Evolutionary conservation across 1,140 invertebrate species (phyloP).

Genomic region (Xylocopa sonorina): DNA sequence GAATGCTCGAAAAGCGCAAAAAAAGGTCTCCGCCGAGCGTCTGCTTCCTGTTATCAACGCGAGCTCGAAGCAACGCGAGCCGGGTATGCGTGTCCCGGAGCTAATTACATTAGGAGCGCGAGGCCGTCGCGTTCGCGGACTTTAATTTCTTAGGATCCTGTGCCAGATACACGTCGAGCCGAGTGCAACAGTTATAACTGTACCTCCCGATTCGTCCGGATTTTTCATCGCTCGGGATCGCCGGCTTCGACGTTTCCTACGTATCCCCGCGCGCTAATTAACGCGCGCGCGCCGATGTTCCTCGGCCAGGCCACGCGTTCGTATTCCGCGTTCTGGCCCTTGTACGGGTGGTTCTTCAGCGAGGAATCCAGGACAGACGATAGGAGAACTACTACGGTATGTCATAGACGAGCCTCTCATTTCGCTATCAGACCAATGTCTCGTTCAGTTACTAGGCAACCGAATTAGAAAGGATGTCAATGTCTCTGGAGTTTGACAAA

Average conservation of each 20-base stretch:
- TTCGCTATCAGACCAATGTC: too few relatives aligned
- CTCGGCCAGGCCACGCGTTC: not conserved
- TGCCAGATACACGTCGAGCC: not conserved
- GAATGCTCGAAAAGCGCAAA: too few relatives aligned
- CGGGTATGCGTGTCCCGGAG: not conserved
- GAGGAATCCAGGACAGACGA: not conserved
- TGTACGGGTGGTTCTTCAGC: too few relatives aligned
- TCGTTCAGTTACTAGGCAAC: not conserved
- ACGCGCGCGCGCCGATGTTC: not conserved
- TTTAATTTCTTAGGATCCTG: conserved; percentile 22
- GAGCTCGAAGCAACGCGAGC: not conserved
- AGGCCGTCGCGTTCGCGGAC: not conserved
- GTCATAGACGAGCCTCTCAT: too few relatives aligned
- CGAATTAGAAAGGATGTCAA: not conserved
- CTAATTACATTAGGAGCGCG: conserved; percentile 38
- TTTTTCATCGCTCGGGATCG: not conserved
- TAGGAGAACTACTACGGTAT: too few relatives aligned
- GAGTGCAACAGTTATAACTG: conserved; percentile 39
- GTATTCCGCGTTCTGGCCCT: not conserved
- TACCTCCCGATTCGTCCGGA: conserved; percentile 1
- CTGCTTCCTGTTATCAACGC: conserved; percentile 30
- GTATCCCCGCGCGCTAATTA: not conserved
- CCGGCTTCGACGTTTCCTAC: not conserved
- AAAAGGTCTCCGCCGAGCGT: not conserved
- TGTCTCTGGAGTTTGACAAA: not conserved